These are phyloP conservation scores for Anguilla pacifica DNA, from an alignment of 2,797 vertebrate genomes.

Conservation along the genomic window DNA sequence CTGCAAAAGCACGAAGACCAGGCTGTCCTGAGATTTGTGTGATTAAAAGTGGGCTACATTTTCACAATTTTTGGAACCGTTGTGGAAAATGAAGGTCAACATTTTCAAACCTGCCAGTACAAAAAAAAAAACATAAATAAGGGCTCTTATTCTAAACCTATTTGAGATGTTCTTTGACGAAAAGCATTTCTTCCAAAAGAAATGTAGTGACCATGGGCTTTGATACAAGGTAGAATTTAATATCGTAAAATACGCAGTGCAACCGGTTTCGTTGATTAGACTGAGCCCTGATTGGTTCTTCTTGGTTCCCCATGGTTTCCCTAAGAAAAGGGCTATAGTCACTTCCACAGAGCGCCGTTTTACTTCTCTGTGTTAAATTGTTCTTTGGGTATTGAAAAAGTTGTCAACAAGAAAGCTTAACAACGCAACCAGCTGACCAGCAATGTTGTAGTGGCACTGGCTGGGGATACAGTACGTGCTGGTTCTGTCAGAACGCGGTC, in stretches of 20 bases:
- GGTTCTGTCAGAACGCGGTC: not conserved
- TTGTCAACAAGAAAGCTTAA: not conserved
- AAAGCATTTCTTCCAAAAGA: not conserved
- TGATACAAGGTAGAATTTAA: not conserved
- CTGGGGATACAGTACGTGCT: not conserved
- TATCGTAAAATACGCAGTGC: not conserved
- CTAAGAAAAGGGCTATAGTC: not conserved
- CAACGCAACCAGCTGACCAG: not conserved
- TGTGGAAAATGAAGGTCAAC: not conserved
- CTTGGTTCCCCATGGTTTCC: not conserved
- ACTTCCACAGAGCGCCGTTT: not conserved
- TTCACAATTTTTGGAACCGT: not conserved
- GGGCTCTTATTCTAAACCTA: not conserved
- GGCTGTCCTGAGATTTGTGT: constrained; percentile 43
- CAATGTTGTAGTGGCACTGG: not conserved
- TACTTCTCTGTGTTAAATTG: not conserved
- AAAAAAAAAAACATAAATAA: not conserved
- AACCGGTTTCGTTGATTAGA: not conserved
- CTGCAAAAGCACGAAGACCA: constrained; percentile 48
- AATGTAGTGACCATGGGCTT: not conserved
- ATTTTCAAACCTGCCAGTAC: not conserved
- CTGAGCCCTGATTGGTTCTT: not conserved
- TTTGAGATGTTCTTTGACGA: not conserved
- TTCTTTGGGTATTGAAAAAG: not conserved
- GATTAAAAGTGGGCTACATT: constrained; percentile 3